phyloP scores from a whole-genome alignment of 2,797 vertebrate genomes.

The Tangara arthus region DNA sequence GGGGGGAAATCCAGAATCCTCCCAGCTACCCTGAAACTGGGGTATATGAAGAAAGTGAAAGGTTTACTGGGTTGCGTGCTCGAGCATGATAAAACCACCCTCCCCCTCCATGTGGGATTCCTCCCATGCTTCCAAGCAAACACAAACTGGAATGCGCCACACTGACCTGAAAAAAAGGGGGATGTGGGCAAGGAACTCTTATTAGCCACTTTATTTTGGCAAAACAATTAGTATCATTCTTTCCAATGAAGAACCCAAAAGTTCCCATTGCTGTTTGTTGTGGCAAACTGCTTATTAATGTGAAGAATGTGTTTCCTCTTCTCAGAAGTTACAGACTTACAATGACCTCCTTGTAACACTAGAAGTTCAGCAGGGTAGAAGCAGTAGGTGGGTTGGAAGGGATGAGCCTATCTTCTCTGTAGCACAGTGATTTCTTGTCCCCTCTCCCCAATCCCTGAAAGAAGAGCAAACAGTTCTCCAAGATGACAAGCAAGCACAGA shows the following conservation, averaged over 20 bases:
- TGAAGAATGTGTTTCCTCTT: not conserved
- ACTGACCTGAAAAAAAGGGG: conserved; percentile 67
- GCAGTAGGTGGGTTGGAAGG: not conserved
- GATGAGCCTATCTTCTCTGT: not conserved
- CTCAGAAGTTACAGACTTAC: not conserved
- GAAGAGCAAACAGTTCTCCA: not conserved
- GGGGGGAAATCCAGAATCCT: conserved; percentile 22
- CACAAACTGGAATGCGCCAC: conserved; percentile 77
- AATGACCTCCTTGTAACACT: not conserved
- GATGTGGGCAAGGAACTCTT: conserved; percentile 28
- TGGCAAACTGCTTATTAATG: not conserved
- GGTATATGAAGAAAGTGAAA: not conserved
- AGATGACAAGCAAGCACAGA: not conserved
- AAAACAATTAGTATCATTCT: conserved; percentile 44
- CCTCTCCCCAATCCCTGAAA: not conserved
- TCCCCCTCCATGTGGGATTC: conserved; percentile 76
- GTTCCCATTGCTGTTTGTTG: not conserved
- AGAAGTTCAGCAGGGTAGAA: not conserved
- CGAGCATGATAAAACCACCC: not conserved
- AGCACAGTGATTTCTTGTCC: not conserved
- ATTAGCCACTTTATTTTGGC: conserved; percentile 64
- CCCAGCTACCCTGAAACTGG: not conserved
- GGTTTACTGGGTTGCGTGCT: not conserved
- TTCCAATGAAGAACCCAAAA: not conserved
- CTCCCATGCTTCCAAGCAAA: conserved; percentile 74